These are phyloP conservation scores for Mycteria americana DNA, from an alignment of 2,797 vertebrate species.

Conservation along the genomic window DNA sequence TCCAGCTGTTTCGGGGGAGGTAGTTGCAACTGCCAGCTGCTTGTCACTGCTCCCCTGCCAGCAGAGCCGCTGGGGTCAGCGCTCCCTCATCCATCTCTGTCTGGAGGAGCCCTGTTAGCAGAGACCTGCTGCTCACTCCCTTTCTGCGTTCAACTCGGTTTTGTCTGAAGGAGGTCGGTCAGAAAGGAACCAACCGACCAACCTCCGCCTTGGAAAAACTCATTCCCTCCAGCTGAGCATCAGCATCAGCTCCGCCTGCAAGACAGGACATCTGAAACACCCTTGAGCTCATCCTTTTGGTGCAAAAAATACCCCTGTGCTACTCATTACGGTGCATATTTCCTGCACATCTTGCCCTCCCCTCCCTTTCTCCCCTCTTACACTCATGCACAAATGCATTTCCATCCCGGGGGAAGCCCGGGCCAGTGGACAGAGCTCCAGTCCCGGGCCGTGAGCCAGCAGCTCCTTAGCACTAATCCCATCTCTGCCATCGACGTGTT, in stretches of 20 bases:
- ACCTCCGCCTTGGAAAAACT: not conserved
- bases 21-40: conserved; percentile 49
- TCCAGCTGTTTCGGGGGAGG: conserved; percentile 58
- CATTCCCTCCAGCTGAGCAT: not conserved
- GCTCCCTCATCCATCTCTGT: conserved; percentile 58
- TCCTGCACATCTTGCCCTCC: not conserved
- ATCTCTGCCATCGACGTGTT: not conserved
- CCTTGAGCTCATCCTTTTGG: not conserved
- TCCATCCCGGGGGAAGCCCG: not conserved
- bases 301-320: not conserved
- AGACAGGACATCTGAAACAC: not conserved
- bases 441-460: not conserved
- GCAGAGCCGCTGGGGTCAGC: not conserved
- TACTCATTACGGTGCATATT: fast-evolving
- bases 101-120: not conserved
- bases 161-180: not conserved
- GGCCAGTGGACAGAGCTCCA: not conserved
- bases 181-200: not conserved
- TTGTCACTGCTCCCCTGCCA: conserved; percentile 45
- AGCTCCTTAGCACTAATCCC: conserved; percentile 4
- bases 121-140: not conserved
- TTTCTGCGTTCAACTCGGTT: not conserved
- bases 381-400: not conserved
- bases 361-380: not conserved
- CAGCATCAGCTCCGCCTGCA: not conserved